Conservation (phyloP, 2,113 vertebrate genomes). For the Lipophrys pholis region DNA sequence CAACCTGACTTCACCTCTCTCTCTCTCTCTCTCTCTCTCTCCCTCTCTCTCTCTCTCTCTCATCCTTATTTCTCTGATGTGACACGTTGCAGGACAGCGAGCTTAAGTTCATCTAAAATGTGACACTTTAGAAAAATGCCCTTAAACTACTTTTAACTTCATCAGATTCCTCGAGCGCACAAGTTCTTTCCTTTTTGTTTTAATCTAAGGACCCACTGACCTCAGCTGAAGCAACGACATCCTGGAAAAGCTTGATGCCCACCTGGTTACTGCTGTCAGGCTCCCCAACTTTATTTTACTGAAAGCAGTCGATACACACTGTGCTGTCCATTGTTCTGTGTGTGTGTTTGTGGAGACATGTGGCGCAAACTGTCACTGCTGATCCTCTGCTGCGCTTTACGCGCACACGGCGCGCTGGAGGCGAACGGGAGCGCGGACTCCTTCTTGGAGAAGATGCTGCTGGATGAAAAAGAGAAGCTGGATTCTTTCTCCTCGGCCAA, state of each 20-base stretch:
- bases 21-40: not conserved
- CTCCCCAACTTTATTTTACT: not conserved
- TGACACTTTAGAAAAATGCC: too few species aligned
- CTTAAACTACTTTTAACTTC: too few species aligned
- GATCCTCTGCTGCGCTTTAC: slow-evolving; percentile 20
- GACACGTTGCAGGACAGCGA: too few species aligned
- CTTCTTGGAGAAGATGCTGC: not conserved
- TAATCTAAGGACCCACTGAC: too few species aligned
- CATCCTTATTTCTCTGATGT: too few species aligned
- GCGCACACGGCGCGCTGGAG: not conserved
- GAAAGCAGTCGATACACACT: not conserved
- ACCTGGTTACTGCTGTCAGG: too few species aligned
- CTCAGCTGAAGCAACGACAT: too few species aligned
- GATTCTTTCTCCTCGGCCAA: not conserved
- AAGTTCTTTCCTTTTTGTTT: too few species aligned
- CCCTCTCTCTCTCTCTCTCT: slow-evolving; percentile 6
- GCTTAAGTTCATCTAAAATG: too few species aligned
- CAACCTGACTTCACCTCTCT: not conserved
- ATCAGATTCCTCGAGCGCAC: too few species aligned
- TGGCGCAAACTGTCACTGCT: slow-evolving; percentile 40
- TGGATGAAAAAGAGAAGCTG: not conserved
- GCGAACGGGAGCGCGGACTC: not conserved
- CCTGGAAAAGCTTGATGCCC: too few species aligned
- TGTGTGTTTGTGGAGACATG: slow-evolving; percentile 25
- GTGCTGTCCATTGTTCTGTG: not conserved